Conservation (phyloP, 2,797 vertebrate genomes). For the Melopsittacus undulatus region DNA sequence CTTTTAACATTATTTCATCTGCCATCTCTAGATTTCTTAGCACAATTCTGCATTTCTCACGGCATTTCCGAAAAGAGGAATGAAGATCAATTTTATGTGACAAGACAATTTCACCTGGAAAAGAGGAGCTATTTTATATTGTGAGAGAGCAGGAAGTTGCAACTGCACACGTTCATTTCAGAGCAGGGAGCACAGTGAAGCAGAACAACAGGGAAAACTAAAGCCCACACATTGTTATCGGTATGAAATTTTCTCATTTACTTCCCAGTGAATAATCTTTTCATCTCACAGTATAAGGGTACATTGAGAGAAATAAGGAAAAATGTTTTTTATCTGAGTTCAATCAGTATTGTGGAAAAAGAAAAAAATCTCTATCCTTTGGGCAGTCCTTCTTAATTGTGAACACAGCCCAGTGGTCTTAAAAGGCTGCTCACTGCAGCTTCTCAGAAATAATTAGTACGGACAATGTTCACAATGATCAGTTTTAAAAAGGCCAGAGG, state of each 20-base stretch:
- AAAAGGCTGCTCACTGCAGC: background rate
- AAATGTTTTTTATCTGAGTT: slow-evolving; percentile 45
- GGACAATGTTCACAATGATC: background rate
- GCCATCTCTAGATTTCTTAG: background rate
- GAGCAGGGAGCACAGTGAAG: background rate
- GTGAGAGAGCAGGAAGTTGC: background rate
- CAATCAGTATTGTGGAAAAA: background rate
- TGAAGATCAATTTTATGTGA: background rate
- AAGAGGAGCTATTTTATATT: background rate
- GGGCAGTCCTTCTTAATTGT: slow-evolving; percentile 41
- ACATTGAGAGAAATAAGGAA: slow-evolving; percentile 36
- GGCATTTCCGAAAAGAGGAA: background rate
- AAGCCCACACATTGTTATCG: background rate
- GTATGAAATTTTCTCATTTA: slow-evolving; percentile 60
- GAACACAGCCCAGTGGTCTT: background rate
- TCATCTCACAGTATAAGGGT: slow-evolving; percentile 56
- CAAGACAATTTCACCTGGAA: background rate
- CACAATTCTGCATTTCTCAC: background rate
- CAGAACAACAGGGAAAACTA: slow-evolving; percentile 8
- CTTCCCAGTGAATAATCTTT: slow-evolving; percentile 61
- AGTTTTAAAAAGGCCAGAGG: background rate
- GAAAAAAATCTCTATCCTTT: slow-evolving; percentile 1
- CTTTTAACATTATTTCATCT: background rate
- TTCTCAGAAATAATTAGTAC: background rate
- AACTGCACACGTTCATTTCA: background rate